Base-by-base conservation (phyloP, 1,140 invertebrate species). In the Pseudomyrmex cubaensis region DNA sequence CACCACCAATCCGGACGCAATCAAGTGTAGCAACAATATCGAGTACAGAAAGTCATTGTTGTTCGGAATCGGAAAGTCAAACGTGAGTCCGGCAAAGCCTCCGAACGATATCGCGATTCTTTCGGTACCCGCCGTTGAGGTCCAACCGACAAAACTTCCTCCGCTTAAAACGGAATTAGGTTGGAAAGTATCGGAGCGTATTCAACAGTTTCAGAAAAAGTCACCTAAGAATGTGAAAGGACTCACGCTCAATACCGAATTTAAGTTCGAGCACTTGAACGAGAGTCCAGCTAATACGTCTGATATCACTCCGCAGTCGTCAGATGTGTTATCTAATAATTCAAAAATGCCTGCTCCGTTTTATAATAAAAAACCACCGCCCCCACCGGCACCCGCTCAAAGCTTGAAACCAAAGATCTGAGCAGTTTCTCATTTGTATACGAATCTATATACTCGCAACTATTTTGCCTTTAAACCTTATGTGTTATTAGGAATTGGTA, bases 1-100 rank as follows among this genome's bases (percentile, higher is more conserved):
- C 2, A 97, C 97, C 20, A 97, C 97, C 52, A 97, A 97, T 93
- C 94, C 94, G 17, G 93, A 95, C 86, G 95, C 93, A 54, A 95
- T 96, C 69, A 95, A 93, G 83, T 93, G 94, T 73, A 95, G 95
- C 89, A 95, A 93, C 90, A 91, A 92, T 77, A 94, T 94, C 64
- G 92, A 90, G 25, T 80, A 78, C 2, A 78, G 90, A 22, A 87
- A 90, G 50, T 91, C 90, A 8, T 69, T 73, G 62, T 15, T 86
- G 63, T 72, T 83, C 2, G 59, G 50, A 15, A 83, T 59, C 12
- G 15, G 17, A 46, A 64, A 66, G n/a, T 59, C 76, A n/a, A 62
- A 46, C 2, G 22, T 44, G 12, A 20, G n/a, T 17, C 35, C 35
- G 35, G 46, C 25, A 48, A 56, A 82, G 5, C 7, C 78, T 20